Conservation (phyloP, 2,888 invertebrate species). For the Eulithis testata region DNA sequence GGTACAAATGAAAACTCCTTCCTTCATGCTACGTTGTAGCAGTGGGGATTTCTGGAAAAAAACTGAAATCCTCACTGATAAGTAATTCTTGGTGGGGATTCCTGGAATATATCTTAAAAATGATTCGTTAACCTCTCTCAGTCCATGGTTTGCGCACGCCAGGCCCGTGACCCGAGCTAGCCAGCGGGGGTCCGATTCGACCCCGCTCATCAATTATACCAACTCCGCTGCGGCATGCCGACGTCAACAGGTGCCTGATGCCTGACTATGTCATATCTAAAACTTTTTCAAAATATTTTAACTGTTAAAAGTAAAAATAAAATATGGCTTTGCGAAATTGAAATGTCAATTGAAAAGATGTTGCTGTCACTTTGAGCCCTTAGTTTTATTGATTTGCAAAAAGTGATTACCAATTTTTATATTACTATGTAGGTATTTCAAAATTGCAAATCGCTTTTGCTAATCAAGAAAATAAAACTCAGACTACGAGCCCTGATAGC, state of each 20-base stretch:
- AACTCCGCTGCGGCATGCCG: conserved; percentile 39
- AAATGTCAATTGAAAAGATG: neutral
- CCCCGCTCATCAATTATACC: conserved; percentile 45
- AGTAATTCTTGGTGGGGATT: too few relatives aligned
- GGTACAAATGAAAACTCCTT: neutral
- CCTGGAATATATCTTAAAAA: too few relatives aligned
- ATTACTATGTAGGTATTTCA: too few relatives aligned
- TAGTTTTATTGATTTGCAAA: neutral
- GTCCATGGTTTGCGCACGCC: conserved; percentile 18
- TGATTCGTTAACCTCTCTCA: conserved; percentile 10
- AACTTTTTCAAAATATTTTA: conserved; percentile 26
- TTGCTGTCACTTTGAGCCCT: conserved; percentile 15
- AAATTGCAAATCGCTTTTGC: too few relatives aligned
- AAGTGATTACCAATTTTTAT: too few relatives aligned
- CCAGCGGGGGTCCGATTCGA: conserved; percentile 39
- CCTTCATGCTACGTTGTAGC: too few relatives aligned
- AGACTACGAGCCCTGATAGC: too few relatives aligned
- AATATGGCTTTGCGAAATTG: neutral
- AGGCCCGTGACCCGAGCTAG: conserved; percentile 35
- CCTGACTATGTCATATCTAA: conserved; percentile 28
- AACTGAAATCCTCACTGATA: too few relatives aligned
- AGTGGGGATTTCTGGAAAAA: too few relatives aligned
- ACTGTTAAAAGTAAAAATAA: conserved; percentile 19
- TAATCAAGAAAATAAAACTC: too few relatives aligned
- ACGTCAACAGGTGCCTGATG: conserved; percentile 41